Evolutionary conservation across 2,797 vertebrate species (phyloP).

Genomic region (Microctenopoma stevenorrisi): DNA sequence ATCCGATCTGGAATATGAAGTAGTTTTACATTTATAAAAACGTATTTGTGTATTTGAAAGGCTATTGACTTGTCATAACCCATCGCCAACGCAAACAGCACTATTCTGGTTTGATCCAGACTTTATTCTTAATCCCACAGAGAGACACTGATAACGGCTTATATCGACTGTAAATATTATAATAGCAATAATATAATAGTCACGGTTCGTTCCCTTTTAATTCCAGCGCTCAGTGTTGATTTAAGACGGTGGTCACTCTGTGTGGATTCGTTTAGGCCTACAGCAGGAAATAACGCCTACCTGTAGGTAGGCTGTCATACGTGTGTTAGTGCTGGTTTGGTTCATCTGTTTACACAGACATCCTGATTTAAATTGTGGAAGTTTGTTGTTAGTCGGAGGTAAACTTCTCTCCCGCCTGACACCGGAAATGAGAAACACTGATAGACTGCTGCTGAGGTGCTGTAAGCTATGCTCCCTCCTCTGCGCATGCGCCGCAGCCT

Average conservation of each 20-base stretch:
- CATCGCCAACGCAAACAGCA: slow-evolving; percentile 49
- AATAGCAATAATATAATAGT: slow-evolving; percentile 4
- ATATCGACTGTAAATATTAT: slow-evolving; percentile 28
- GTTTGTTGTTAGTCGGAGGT: slow-evolving; percentile 43
- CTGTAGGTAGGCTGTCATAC: too few species aligned
- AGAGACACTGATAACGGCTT: slow-evolving; percentile 14
- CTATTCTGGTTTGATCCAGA: slow-evolving; percentile 17
- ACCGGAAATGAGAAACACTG: slow-evolving; percentile 47
- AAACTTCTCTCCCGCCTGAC: slow-evolving; percentile 26
- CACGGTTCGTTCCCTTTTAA: slow-evolving; percentile 9
- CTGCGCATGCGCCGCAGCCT: slow-evolving; percentile 31
- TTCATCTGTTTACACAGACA: slow-evolving; percentile 2
- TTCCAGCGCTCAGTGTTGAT: neutral
- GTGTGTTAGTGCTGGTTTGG: neutral
- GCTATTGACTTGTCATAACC: slow-evolving; percentile 48
- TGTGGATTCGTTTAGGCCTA: neutral
- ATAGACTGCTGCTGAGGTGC: neutral
- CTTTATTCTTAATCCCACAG: slow-evolving; percentile 11
- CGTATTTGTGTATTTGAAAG: slow-evolving; percentile 15
- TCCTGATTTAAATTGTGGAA: slow-evolving; percentile 22
- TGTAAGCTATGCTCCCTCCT: neutral
- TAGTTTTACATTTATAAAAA: too few species aligned
- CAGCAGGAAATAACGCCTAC: too few species aligned
- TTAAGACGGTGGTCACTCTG: neutral
- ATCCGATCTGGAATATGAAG: too few species aligned